Conservation (phyloP, 1,140 invertebrate genomes). For the Drosophila truncata region DNA sequence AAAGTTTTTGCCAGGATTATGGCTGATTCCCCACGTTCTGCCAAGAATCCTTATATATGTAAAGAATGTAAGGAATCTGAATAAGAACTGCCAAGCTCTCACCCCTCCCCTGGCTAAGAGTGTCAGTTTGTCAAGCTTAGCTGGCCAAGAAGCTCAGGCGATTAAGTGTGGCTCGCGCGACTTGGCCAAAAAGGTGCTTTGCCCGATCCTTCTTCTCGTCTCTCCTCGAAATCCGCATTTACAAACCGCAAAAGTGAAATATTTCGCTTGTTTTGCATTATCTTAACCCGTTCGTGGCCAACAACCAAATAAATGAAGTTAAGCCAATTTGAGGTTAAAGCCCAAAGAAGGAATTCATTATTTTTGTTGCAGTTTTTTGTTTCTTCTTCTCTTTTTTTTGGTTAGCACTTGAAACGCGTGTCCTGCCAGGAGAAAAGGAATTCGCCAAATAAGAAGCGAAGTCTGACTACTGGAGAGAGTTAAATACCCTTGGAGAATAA, state of each 20-base stretch:
- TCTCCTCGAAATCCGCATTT: not conserved
- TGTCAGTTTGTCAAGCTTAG: conserved; percentile 53
- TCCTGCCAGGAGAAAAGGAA: conserved; percentile 59
- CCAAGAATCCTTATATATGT: conserved; percentile 42
- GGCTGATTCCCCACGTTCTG: conserved; percentile 7
- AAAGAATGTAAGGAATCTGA: conserved; percentile 27
- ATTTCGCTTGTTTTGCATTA: conserved; percentile 45
- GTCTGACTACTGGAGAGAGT: not conserved
- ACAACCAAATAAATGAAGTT: conserved; percentile 72
- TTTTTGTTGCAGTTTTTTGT: conserved; percentile 34
- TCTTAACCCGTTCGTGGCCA: conserved; percentile 45
- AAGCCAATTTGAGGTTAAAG: conserved; percentile 81
- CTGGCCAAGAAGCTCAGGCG: conserved; percentile 26
- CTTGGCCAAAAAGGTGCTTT: conserved; percentile 27
- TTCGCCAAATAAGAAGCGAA: conserved; percentile 35
- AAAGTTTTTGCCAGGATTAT: conserved; percentile 19
- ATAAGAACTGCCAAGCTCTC: conserved; percentile 8
- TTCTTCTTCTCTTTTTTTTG: not conserved
- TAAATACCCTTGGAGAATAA: not conserved
- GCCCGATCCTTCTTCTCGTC: not conserved
- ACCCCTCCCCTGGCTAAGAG: not conserved
- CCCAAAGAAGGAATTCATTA: conserved; percentile 80
- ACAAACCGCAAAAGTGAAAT: conserved; percentile 55
- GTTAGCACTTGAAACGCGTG: conserved; percentile 56
- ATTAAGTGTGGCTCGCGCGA: conserved; percentile 47